Evolutionary conservation across 2,797 vertebrate species (phyloP).

Genomic region (Dicrostonyx torquatus): DNA sequence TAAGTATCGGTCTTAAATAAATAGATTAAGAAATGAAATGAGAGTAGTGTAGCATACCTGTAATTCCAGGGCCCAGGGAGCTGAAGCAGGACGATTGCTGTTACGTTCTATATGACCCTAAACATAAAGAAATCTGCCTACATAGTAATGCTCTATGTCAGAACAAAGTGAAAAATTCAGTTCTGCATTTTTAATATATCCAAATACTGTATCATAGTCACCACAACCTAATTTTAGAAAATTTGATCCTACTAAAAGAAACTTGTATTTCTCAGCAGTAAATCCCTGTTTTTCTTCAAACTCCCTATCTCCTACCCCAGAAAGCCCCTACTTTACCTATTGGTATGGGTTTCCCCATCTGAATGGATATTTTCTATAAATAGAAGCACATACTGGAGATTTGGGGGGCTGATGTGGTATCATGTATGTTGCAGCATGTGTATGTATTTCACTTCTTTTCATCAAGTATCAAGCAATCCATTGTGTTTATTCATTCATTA

Average conservation of each 20-base stretch:
- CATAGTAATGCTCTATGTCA: background rate
- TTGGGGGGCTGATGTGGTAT: background rate
- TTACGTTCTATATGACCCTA: background rate
- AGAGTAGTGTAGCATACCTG: background rate
- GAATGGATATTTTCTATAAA: conserved; percentile 16
- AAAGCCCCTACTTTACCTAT: conserved; percentile 8
- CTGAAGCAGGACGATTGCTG: background rate
- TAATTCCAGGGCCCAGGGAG: background rate
- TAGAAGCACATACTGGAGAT: background rate
- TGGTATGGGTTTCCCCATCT: background rate
- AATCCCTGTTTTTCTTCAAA: background rate
- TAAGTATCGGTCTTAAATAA: too few relatives aligned
- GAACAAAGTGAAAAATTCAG: background rate
- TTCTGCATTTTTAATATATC: conserved; percentile 38
- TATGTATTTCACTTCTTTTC: conserved; percentile 31
- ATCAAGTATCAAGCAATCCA: background rate
- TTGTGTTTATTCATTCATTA: conserved; percentile 20
- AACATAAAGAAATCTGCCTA: background rate
- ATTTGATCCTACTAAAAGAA: conserved; percentile 48
- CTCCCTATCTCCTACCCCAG: background rate
- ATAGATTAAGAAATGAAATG: too few relatives aligned
- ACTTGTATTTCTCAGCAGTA: background rate
- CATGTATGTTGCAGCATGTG: background rate
- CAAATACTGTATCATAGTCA: background rate
- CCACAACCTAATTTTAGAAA: conserved; percentile 50